These are phyloP conservation scores for Microctenopoma steveboyesi DNA, from an alignment of 2,797 vertebrate species.

Conservation along the genomic window DNA sequence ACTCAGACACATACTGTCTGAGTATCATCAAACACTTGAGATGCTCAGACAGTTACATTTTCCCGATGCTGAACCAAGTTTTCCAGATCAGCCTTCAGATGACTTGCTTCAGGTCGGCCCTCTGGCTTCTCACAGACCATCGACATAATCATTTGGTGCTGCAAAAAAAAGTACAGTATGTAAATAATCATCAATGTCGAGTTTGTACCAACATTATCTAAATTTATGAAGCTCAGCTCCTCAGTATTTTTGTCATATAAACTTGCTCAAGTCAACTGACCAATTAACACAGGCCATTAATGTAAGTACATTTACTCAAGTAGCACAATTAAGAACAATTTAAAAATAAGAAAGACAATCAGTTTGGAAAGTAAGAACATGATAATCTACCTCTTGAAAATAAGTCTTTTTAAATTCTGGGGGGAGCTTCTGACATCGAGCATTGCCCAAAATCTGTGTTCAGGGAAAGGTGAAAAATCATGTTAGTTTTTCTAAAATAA, in stretches of 20 bases:
- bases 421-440: constrained; percentile 55
- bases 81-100: constrained; percentile 50
- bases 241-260: not conserved
- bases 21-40: too few species aligned
- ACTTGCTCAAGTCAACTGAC: not conserved
- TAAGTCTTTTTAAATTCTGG: constrained; percentile 44
- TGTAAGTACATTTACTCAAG: too few species aligned
- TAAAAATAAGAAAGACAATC: not conserved
- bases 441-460: constrained; percentile 42
- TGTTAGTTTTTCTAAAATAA: too few species aligned
- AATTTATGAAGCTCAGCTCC: not conserved
- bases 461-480: not conserved
- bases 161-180: constrained; percentile 17
- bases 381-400: constrained; percentile 64
- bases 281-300: not conserved
- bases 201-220: not conserved
- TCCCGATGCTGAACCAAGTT: not conserved
- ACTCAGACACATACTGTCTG: too few species aligned
- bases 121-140: constrained; percentile 68
- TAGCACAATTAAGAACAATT: too few species aligned
- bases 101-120: constrained; percentile 63
- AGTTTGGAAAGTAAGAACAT: not conserved
- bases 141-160: constrained; percentile 65
- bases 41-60: constrained; percentile 47
- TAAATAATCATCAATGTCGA: not conserved